Percentiles rank a stretch among this genome's conserved stretches.
phyloP scores from a whole-genome alignment of 2,797 vertebrate species.

The Oreortyx pictus region DNA sequence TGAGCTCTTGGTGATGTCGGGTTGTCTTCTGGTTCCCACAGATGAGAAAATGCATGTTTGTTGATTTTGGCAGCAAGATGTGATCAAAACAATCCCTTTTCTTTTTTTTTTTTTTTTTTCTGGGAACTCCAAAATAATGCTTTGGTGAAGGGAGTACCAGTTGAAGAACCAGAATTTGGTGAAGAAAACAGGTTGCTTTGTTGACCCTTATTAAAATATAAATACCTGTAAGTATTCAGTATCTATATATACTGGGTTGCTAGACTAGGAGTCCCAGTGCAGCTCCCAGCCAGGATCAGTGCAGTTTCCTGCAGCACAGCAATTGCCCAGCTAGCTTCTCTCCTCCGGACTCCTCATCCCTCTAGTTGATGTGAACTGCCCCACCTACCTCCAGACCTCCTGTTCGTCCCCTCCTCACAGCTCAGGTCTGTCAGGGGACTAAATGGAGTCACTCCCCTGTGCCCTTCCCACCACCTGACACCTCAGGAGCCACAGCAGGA shows the following conservation, averaged over 20 bases:
- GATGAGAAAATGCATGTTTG: neutral
- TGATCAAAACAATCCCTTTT: too few relatives aligned
- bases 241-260: neutral
- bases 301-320: neutral
- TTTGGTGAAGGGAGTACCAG: neutral
- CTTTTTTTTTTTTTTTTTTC: too few relatives aligned
- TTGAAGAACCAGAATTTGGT: neutral
- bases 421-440: neutral
- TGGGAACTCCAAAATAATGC: neutral
- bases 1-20: neutral
- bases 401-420: neutral
- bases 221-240: neutral
- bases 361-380: neutral
- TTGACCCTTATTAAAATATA: neutral
- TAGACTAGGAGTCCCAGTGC: neutral
- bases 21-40: neutral
- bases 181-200: neutral
- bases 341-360: neutral
- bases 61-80: neutral
- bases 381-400: neutral
- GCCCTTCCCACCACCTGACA: neutral
- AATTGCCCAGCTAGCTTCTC: neutral
- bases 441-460: neutral
- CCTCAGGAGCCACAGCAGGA: neutral
- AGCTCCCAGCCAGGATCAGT: neutral